phyloP scores from a whole-genome alignment of 2,113 vertebrate genomes.

The Hemiprocne comata region DNA sequence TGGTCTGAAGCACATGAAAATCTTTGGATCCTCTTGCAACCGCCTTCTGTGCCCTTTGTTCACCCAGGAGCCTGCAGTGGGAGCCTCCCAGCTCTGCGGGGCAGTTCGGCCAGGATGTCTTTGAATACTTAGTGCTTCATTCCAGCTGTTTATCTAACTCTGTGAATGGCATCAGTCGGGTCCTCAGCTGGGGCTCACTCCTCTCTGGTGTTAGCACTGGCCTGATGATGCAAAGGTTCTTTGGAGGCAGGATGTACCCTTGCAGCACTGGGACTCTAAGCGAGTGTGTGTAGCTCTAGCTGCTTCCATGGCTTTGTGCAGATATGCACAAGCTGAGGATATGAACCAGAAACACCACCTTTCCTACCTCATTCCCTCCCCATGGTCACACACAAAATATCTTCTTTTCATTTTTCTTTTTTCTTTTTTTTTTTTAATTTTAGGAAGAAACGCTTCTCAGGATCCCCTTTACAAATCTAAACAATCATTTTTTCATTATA shows the following conservation, averaged over 20 bases:
- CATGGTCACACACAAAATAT: background rate
- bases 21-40: background rate
- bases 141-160: background rate
- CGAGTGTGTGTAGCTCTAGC: background rate
- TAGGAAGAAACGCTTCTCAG: background rate
- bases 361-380: background rate
- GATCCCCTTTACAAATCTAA: background rate
- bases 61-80: accelerated
- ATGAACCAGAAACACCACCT: background rate
- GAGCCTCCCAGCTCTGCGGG: accelerated
- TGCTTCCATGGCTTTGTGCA: background rate
- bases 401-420: too few species aligned
- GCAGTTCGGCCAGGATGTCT: background rate
- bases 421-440: background rate
- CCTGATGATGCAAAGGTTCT: background rate
- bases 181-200: accelerated
- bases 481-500: background rate
- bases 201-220: background rate
- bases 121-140: background rate
- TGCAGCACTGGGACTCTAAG: background rate
- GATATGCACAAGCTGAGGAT: background rate
- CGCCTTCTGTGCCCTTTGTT: background rate
- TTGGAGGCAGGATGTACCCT: background rate
- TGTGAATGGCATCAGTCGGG: background rate
- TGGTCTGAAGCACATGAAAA: background rate